These are phyloP conservation scores for Mola mola DNA, from an alignment of 2,113 vertebrate species.

Conservation along the genomic window DNA sequence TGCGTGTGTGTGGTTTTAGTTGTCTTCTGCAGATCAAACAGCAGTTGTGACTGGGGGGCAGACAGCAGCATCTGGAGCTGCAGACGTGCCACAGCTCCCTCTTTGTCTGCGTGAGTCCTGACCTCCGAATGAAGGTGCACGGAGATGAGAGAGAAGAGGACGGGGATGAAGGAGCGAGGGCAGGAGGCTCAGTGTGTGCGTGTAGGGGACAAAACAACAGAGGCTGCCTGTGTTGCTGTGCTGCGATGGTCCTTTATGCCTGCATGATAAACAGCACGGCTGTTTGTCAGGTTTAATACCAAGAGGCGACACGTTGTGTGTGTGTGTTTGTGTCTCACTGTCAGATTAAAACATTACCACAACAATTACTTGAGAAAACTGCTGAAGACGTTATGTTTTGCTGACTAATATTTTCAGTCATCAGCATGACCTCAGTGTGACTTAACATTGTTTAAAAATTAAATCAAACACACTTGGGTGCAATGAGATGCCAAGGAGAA, in stretches of 20 bases:
- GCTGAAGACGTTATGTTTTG: too few relatives aligned
- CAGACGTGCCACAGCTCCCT: not conserved
- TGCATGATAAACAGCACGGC: conserved; percentile 29
- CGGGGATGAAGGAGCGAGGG: not conserved
- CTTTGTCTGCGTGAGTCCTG: conserved; percentile 34
- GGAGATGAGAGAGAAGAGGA: conserved; percentile 26
- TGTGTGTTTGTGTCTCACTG: not conserved
- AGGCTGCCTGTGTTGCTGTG: not conserved
- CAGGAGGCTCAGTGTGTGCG: not conserved
- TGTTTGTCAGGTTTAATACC: not conserved
- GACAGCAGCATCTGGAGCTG: conserved; percentile 23
- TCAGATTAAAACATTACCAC: too few relatives aligned
- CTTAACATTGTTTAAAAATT: too few relatives aligned
- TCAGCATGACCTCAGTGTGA: too few relatives aligned
- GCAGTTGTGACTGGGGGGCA: not conserved
- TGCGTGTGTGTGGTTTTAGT: too few relatives aligned
- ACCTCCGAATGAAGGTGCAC: conserved; percentile 22
- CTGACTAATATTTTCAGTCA: too few relatives aligned
- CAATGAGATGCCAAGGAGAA: too few relatives aligned
- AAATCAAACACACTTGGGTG: too few relatives aligned
- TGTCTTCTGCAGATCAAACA: conserved; percentile 26
- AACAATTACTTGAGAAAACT: too few relatives aligned
- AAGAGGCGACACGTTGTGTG: not conserved
- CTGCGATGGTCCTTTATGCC: conserved; percentile 11
- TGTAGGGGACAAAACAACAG: conserved; percentile 15